Evolutionary conservation across 2,113 vertebrate genomes (phyloP).

Genomic region (Atherinomorus stipes): DNA sequence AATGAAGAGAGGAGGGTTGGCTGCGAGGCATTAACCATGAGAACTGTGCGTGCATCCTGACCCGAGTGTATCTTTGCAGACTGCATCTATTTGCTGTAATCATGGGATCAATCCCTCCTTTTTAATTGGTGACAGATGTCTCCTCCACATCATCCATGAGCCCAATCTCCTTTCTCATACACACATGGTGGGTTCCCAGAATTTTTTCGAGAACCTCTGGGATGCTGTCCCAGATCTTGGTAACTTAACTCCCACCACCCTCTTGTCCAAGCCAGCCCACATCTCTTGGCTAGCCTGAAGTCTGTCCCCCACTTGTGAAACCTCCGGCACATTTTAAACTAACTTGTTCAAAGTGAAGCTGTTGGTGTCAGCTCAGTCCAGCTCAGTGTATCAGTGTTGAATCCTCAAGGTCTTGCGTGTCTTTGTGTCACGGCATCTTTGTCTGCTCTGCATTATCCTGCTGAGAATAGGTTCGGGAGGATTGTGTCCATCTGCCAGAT

Average conservation of each 20-base stretch:
- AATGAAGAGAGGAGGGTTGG: background rate
- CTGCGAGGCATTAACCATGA: constrained; percentile 49
- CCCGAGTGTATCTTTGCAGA: constrained; percentile 26
- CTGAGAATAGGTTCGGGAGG: constrained; percentile 68
- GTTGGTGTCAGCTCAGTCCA: constrained; percentile 28
- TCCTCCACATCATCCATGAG: constrained; percentile 15
- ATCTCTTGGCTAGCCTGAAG: constrained; percentile 46
- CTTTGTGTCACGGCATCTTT: constrained; percentile 50
- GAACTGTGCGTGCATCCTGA: constrained; percentile 50
- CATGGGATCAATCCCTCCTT: constrained; percentile 38
- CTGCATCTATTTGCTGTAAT: constrained; percentile 37
- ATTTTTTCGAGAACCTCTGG: constrained; percentile 68
- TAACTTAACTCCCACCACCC: constrained; percentile 66
- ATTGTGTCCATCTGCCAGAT: constrained; percentile 68
- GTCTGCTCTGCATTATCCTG: constrained; percentile 56
- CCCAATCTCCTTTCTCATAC: constrained; percentile 28
- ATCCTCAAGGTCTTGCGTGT: constrained; percentile 47
- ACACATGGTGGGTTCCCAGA: constrained; percentile 59
- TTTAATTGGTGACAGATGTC: constrained; percentile 76
- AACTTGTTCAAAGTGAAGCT: constrained; percentile 34
- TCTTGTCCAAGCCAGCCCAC: constrained; percentile 33
- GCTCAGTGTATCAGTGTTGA: constrained; percentile 34
- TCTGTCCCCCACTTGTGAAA: constrained; percentile 44
- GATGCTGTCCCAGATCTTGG: constrained; percentile 67
- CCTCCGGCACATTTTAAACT: constrained; percentile 50